These are phyloP conservation scores for Piaya cayana DNA, from an alignment of 2,113 vertebrate species.

Conservation along the genomic window DNA sequence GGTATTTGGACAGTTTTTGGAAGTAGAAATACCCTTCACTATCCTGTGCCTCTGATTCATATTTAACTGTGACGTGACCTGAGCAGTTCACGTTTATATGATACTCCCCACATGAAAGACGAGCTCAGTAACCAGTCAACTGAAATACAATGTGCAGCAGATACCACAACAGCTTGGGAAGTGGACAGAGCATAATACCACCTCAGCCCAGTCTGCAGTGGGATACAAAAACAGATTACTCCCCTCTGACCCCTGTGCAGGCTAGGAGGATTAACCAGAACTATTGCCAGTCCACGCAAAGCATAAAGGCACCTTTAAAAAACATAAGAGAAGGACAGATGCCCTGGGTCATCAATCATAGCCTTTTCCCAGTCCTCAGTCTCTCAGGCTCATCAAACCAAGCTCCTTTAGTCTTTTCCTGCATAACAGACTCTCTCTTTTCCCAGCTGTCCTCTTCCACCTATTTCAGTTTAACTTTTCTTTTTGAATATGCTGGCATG, in stretches of 20 bases:
- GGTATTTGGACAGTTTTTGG: neutral
- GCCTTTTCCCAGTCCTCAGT: neutral
- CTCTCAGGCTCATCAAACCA: neutral
- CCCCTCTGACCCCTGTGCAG: neutral
- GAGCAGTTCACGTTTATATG: neutral
- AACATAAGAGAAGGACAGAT: rapidly evolving
- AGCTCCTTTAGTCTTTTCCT: neutral
- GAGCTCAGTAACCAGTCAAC: neutral
- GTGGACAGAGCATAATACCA: neutral
- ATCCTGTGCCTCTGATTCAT: neutral
- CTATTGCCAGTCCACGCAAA: neutral
- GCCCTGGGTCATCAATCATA: neutral
- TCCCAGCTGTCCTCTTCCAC: neutral
- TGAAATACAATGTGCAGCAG: neutral
- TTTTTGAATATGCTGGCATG: neutral
- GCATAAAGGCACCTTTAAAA: neutral
- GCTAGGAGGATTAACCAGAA: neutral
- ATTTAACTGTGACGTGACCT: neutral
- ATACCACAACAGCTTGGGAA: neutral
- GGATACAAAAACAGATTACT: neutral
- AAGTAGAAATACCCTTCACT: neutral
- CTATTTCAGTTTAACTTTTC: neutral
- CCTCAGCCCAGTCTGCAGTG: neutral
- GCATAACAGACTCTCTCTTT: neutral
- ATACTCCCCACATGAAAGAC: neutral